Evolutionary conservation across 2,888 invertebrate species (phyloP).

Genomic region (Buathra laborator): DNA sequence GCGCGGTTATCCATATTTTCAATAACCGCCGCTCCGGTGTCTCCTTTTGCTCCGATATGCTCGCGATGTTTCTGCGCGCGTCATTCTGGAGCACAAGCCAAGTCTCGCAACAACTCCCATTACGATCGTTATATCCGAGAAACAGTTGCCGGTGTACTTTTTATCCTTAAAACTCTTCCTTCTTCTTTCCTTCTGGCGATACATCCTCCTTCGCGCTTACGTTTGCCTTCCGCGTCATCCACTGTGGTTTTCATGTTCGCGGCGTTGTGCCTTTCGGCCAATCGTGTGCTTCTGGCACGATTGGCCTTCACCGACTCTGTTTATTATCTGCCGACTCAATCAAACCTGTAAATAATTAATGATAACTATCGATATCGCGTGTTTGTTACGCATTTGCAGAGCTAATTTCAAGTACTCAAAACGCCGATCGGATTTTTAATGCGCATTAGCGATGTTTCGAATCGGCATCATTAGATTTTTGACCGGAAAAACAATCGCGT

Average conservation of each 20-base stretch:
- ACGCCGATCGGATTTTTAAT: neutral
- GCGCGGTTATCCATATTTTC: too few species aligned
- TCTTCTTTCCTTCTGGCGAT: slow-evolving; percentile 5
- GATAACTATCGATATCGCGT: neutral
- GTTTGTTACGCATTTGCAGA: neutral
- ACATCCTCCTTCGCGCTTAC: neutral
- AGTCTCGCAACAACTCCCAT: slow-evolving; percentile 51
- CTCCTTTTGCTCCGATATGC: too few species aligned
- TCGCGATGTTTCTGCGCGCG: neutral
- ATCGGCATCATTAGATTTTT: neutral
- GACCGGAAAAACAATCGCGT: neutral
- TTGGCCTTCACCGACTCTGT: too few species aligned
- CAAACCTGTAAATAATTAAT: neutral
- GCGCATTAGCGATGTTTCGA: neutral
- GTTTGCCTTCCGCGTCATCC: too few species aligned
- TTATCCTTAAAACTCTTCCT: slow-evolving; percentile 46
- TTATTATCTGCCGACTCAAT: neutral
- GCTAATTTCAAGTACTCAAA: neutral
- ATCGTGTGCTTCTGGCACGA: neutral
- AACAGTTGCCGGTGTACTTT: slow-evolving; percentile 50
- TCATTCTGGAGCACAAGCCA: neutral
- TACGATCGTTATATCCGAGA: slow-evolving; percentile 64
- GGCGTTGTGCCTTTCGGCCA: neutral
- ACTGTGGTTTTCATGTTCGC: neutral
- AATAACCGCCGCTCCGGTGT: too few species aligned